phyloP scores from a whole-genome alignment of 2,888 invertebrate genomes.

The Caenorhabditis angaria region DNA sequence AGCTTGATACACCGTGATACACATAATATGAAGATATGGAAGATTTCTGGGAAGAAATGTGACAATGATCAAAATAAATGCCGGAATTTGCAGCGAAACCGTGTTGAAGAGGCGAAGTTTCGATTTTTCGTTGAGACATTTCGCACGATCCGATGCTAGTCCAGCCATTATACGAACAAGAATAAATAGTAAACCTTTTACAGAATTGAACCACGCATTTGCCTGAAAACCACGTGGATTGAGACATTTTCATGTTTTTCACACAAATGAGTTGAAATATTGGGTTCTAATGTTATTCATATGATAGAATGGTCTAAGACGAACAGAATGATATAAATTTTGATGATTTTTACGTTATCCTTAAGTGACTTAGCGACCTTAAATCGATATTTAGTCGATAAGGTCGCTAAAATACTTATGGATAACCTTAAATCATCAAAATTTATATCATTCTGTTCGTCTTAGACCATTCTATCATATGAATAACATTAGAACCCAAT shows the following conservation, averaged over 20 bases:
- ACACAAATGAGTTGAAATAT: background rate
- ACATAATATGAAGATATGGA: conserved; percentile 43
- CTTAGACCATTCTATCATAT: too few species aligned
- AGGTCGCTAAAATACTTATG: too few species aligned
- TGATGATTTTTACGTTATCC: too few species aligned
- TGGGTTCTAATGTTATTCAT: too few species aligned
- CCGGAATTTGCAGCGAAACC: conserved; percentile 46
- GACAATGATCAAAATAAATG: conserved; percentile 40
- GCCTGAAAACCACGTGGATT: conserved; percentile 21
- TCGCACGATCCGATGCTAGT: conserved; percentile 38
- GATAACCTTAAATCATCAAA: too few species aligned
- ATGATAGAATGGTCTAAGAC: too few species aligned
- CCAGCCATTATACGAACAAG: conserved; percentile 38
- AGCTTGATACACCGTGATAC: conserved; percentile 48
- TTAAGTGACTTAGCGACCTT: too few species aligned
- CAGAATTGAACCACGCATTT: conserved; percentile 44
- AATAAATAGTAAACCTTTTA: conserved; percentile 41
- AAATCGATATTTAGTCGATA: too few species aligned
- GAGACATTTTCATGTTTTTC: too few species aligned
- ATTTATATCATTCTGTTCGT: too few species aligned
- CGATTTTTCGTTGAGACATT: conserved; percentile 30
- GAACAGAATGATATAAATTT: too few species aligned
- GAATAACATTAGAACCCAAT: too few species aligned
- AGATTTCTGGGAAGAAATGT: conserved; percentile 30
- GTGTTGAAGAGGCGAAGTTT: conserved; percentile 47